These are phyloP conservation scores for Peucedramus taeniatus DNA, from an alignment of 2,113 vertebrate genomes.

Conservation along the genomic window DNA sequence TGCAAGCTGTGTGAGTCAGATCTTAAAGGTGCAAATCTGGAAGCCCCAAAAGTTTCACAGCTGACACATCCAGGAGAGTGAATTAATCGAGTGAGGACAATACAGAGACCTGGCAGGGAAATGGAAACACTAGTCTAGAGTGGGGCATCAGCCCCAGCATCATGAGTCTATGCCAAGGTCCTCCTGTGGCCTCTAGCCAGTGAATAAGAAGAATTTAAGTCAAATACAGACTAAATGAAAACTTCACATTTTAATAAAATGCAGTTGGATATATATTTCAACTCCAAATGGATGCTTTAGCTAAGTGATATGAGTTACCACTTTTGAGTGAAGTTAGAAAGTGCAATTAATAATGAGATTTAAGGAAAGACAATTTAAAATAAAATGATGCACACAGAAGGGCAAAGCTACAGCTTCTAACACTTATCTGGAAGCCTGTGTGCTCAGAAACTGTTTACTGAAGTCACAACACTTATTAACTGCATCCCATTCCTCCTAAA, in stretches of 20 bases:
- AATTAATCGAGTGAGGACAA: background rate
- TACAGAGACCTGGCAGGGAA: background rate
- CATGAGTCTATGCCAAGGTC: background rate
- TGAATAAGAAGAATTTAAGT: background rate
- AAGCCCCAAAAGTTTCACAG: background rate
- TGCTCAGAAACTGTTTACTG: slow-evolving; percentile 39
- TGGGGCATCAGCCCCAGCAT: background rate
- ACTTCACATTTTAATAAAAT: background rate
- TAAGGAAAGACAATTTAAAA: slow-evolving; percentile 7
- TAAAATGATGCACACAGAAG: background rate
- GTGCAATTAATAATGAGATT: slow-evolving; percentile 32
- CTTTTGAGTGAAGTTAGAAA: background rate
- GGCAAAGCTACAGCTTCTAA: slow-evolving; percentile 27
- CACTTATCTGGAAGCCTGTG: background rate
- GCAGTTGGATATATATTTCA: background rate
- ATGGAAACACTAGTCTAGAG: background rate
- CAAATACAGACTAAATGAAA: background rate
- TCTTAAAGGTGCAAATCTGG: background rate
- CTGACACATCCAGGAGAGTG: background rate
- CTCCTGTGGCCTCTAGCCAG: background rate
- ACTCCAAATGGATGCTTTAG: background rate
- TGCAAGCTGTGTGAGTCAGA: background rate
- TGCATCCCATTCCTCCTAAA: slow-evolving; percentile 43
- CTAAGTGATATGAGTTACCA: background rate
- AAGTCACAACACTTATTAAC: slow-evolving; percentile 62